Evolutionary conservation across 92 coral and sea anemone genomes (phyloP), one percentile per base, ranked within the genome.

Genomic region (Galaxea fascicularis): DNA sequence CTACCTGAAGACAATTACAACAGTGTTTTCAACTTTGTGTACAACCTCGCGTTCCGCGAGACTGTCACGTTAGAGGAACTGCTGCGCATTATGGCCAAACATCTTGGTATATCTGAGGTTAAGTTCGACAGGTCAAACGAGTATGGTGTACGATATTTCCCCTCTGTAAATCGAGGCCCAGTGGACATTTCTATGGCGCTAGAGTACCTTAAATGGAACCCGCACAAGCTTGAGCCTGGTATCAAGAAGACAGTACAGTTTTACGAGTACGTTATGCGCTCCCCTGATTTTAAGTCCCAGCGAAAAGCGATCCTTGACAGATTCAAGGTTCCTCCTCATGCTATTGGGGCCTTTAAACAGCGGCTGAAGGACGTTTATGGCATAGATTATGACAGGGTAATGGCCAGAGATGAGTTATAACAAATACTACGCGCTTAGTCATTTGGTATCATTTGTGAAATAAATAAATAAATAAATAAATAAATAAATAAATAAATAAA

Each of bases 131-230:
- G 84, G 74, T 83, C 83, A 59, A 90, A 78, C 27, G 49, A 76
- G 39, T 67, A 88, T 28, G 95, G 90, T 13, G 64, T 85, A 1
- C 70, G 80, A 21, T 91, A 90, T 74, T 95, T 49, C 63, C 98
- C 99, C 22, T 97, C 99, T 1, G 98, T 97, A 4, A 89, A 67
- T 20, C 96, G 97, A 4, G 99, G 99, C 11, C 92, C 99, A 1
- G 20, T 97, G 10, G 93, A 97, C 72, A 81, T 92, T 57, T 86
- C 95, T 12, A 97, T 89, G 78, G 95, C 98, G 17, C 77, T 80
- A n/a, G 83, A 85, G 64, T 72, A 80, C 77, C 88, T 96, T 7
- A 25, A 35, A 0, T 96, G 99, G 99, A 80, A 87, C n/a, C 95
- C 99, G 17, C 79, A 77, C 39, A 44, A 89, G 52, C 76, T 96